Base-by-base conservation (phyloP, 1,140 invertebrate genomes). In the Drosophila willistoni region DNA sequence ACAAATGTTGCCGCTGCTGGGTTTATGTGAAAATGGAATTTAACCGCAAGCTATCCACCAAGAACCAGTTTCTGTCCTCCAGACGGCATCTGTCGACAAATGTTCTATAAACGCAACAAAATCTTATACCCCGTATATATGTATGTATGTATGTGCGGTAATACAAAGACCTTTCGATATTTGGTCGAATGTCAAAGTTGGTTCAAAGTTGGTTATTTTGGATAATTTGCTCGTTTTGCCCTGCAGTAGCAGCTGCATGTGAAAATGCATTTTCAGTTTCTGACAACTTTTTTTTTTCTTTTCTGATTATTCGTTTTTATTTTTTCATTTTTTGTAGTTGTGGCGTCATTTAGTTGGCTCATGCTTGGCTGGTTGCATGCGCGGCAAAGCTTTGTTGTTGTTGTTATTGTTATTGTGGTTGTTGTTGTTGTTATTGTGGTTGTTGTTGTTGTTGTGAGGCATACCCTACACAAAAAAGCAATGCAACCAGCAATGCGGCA, bases 111-210 rank as follows among this genome's bases (percentile, higher is more conserved):
- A 65, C 14, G 7, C 33, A 39, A 59, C 39, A 29, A 62, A 29
- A 44, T 47, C 14, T 47, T 47, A 14, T 10, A 17, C 1, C 9
- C n/a, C n/a, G n/a, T 10, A 19, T 13, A 19, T 9, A 17, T 34
- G 1, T 1, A 19, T 19, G 1, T 1, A 22, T 22, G 2, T 22
- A 22, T 22, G 2, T 22, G 19, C 19, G 2, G 19, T 22, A 1
- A 9, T 6, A 60, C 6, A 7, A 19, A 60, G 36, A 41, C 2
- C 14, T 29, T 1, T 62, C 34, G 34, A 22, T 42, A 22, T 41
- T 62, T 63, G 55, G 44, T 9, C 47, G 61, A 86, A 86, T 86
- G 82, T 83, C 82, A 86, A 79, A 86, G 82, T 86, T 87, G 71
- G 51, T 63, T 51, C 22, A 54, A 72, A 77, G 54, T 44, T 67